Conservation (phyloP, 2,888 invertebrate genomes). For the Melieria picta region DNA sequence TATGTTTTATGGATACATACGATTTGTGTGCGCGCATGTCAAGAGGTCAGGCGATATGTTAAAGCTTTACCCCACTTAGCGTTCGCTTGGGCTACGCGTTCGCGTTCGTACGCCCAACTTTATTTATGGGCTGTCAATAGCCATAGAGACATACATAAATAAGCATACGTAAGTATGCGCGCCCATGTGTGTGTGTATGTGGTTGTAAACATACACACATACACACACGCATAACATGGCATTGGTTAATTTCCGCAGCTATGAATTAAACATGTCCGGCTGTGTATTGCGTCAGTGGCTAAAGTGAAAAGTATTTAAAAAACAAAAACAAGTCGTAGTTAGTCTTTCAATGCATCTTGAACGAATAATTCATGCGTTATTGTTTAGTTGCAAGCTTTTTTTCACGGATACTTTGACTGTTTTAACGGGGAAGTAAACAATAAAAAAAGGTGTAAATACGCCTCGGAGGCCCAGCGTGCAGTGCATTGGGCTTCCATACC, state of each 20-base stretch:
- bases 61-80: slow-evolving; percentile 34
- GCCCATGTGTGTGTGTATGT: neutral
- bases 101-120: slow-evolving; percentile 42
- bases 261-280: neutral
- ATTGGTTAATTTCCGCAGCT: slow-evolving; percentile 14
- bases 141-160: slow-evolving; percentile 19
- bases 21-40: slow-evolving; percentile 52
- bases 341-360: too few relatives aligned
- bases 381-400: too few relatives aligned
- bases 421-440: too few relatives aligned
- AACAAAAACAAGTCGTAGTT: too few relatives aligned
- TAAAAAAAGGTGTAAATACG: too few relatives aligned
- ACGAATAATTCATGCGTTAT: too few relatives aligned
- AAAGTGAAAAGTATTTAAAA: too few relatives aligned
- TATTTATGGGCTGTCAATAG: slow-evolving; percentile 52
- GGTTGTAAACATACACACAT: too few relatives aligned
- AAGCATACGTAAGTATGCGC: slow-evolving; percentile 17
- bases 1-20: neutral
- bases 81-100: slow-evolving; percentile 10
- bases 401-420: too few relatives aligned
- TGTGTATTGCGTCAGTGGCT: neutral
- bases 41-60: slow-evolving; percentile 51
- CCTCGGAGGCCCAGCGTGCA: too few relatives aligned
- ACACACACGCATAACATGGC: neutral
- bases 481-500: too few relatives aligned